Conservation (phyloP, 64 coral and sea anemone genomes). For the Pocillopora damicornis region DNA sequence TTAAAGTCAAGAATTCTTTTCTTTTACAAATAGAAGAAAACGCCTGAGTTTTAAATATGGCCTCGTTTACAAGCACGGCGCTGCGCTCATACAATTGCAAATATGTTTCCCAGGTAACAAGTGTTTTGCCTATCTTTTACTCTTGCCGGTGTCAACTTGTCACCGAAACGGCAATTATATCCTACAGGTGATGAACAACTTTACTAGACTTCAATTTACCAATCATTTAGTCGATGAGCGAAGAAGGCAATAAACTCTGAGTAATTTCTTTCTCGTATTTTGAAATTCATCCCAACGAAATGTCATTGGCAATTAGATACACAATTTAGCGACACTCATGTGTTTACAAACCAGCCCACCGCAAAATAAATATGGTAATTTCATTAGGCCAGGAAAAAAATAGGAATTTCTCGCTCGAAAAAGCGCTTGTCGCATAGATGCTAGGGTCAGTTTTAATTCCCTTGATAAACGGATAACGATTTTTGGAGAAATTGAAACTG, state of each 20-base stretch:
- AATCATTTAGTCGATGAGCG: neutral
- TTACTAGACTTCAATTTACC: slow-evolving; percentile 8
- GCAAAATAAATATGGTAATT: neutral
- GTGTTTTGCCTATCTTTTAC: neutral
- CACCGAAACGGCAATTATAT: neutral
- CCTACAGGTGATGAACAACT: neutral
- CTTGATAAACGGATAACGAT: neutral
- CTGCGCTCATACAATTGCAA: neutral
- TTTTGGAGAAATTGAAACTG: neutral
- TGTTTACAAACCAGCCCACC: neutral
- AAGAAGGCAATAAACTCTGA: neutral
- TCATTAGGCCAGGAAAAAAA: neutral
- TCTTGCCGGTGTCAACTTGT: neutral
- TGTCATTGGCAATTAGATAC: neutral
- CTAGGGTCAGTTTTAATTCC: neutral
- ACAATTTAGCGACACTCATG: neutral
- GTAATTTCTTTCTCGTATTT: slow-evolving; percentile 8
- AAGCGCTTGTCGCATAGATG: neutral
- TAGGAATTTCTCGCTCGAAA: neutral
- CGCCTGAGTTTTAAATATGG: slow-evolving; percentile 8
- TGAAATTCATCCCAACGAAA: neutral
- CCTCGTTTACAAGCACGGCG: slow-evolving; percentile 16
- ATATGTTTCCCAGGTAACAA: slow-evolving; percentile 12
- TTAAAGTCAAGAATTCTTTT: neutral
- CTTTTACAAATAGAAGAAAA: neutral